These are phyloP conservation scores for Onthophagus taurus DNA, from an alignment of 1,140 invertebrate species.

Conservation along the genomic window DNA sequence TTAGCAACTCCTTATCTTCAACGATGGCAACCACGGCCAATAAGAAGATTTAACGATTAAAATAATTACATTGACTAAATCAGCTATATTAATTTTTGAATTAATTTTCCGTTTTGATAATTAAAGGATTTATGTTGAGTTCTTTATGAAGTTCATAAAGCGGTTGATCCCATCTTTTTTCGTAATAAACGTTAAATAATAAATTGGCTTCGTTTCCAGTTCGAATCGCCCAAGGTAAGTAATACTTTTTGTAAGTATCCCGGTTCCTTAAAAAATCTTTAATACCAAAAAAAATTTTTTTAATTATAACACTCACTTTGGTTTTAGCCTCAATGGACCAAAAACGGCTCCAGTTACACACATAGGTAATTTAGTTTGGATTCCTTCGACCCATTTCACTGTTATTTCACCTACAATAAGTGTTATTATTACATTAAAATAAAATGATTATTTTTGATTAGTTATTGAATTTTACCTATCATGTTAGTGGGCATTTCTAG, in stretches of 20 bases:
- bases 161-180: slow-evolving; percentile 85
- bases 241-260: slow-evolving; percentile 60
- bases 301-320: slow-evolving; percentile 52
- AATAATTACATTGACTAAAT: not conserved
- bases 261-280: slow-evolving; percentile 55
- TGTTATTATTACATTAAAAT: slow-evolving; percentile 6
- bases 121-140: slow-evolving; percentile 49
- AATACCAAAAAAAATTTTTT: not conserved
- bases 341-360: slow-evolving; percentile 79
- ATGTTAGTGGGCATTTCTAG: slow-evolving; percentile 93
- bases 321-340: slow-evolving; percentile 68
- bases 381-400: slow-evolving; percentile 95
- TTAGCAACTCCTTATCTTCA: no score
- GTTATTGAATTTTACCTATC: slow-evolving; percentile 73
- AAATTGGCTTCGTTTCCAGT: slow-evolving; percentile 66
- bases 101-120: slow-evolving; percentile 9
- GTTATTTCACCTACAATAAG: slow-evolving; percentile 62
- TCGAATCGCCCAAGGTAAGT: slow-evolving; percentile 79
- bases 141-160: slow-evolving; percentile 68
- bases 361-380: slow-evolving; percentile 86
- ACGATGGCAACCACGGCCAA: no score
- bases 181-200: slow-evolving; percentile 77
- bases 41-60: no score
- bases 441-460: no score
- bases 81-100: not conserved